A percentile compares a stretch with the other conserved stretches of the same genome.
These are phyloP conservation scores for Heterodera filipjevi DNA, from an alignment of 2,888 invertebrate species.

Conservation along the genomic window DNA sequence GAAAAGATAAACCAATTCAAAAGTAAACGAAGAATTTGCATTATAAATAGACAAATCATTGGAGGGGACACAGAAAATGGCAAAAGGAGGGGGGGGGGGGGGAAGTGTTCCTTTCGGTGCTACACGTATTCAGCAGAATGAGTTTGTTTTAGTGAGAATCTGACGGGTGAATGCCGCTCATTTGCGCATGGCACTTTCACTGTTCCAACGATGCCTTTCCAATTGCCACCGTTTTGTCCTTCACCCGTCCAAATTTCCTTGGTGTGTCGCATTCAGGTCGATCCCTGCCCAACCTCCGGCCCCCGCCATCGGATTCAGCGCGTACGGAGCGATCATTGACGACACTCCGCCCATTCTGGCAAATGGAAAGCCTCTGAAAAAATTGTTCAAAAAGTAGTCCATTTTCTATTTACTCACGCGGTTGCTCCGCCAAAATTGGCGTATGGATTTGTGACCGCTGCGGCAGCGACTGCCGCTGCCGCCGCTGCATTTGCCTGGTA, in stretches of 20 bases:
- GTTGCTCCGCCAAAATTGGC: conserved; percentile 21
- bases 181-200: neutral
- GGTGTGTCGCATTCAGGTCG: neutral
- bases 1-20: neutral
- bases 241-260: neutral
- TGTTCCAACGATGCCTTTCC: neutral
- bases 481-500: conserved; percentile 27
- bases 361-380: conserved; percentile 36
- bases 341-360: conserved; percentile 32
- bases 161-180: neutral
- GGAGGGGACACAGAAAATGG: no score
- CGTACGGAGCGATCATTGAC: conserved; percentile 12
- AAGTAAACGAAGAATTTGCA: neutral
- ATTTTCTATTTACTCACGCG: conserved; percentile 11
- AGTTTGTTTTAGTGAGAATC: neutral
- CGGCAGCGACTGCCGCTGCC: conserved; percentile 23
- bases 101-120: neutral
- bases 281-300: neutral
- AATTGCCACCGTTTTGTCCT: neutral
- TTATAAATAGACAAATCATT: no score
- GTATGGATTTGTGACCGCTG: conserved; percentile 28
- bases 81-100: neutral
- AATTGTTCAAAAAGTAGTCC: neutral
- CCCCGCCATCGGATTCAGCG: conserved; percentile 10
- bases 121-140: conserved; percentile 4